Evolutionary conservation across 1,140 invertebrate species (phyloP), one percentile per base, ranked within the genome.

Genomic region (Centruroides vittatus): DNA sequence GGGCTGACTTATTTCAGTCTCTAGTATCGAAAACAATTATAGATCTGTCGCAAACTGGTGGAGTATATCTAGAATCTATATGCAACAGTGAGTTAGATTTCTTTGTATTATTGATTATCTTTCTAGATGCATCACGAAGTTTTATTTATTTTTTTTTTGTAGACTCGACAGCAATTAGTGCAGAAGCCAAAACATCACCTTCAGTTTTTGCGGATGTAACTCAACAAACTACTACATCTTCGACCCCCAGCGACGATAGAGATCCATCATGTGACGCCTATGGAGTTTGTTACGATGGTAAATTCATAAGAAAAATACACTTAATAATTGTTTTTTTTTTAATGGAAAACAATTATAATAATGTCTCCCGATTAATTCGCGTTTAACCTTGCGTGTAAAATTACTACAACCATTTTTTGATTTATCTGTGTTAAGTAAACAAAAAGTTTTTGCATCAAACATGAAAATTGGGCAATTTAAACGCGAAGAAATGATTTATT

Each of bases 1-100:
- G 91, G 50, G 86, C 89, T 0, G 41, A 41, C 8, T 41, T 41
- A 8, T 41, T 41, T 41, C 5, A 41, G 8, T 41, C 41, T 41
- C 3, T 41, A 41, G 41, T 41, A 41, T 41, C 41, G 0, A 77
- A 93, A 66, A 89, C 90, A 0, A 77, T 93, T 13, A 87, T 94
- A 65, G 90, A 93, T 72, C 87, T 89, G 62, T 90, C 90, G 9
- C 87, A 90, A 70, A 80, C 88, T 23, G 84, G 90, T 63, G 91
- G 91, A 59, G 83, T 82, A 61, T 95, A 93, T 73, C 89, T 83
- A 70, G 92, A 95, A 74, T 92, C 93, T 73, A 80, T 82, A 70
- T 95, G 92, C 71, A 60, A 55, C 10, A 65, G 63, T 65, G 57
- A 61, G 63, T 54, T 51, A 51, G 6, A 51, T 13, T 51, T 51